Percentiles rank a stretch among this genome's conserved stretches.
Conservation (phyloP, 2,888 invertebrate genomes). For the Ectobius pallidus region DNA sequence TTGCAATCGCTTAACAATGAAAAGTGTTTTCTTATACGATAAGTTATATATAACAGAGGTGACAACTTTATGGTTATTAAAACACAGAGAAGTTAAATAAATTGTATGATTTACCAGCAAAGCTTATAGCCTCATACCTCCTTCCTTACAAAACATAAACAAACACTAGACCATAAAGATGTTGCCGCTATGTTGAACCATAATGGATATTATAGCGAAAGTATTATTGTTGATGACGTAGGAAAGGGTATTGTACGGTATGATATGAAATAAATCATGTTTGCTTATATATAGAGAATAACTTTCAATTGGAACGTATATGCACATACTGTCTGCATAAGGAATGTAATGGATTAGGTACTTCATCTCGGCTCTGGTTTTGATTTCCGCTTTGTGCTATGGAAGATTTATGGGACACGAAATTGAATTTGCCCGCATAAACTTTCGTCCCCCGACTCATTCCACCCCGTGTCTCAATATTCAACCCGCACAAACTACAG, state of each 20-base stretch:
- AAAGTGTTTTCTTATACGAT: no score
- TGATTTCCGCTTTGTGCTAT: constrained; percentile 27
- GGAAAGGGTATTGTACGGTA: neutral
- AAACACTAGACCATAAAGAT: no score
- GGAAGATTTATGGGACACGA: constrained; percentile 26
- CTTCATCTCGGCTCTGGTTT: constrained; percentile 24
- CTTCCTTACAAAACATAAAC: no score
- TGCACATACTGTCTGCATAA: neutral
- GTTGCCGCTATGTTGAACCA: no score
- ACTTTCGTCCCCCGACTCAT: constrained; percentile 19
- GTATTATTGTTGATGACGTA: no score
- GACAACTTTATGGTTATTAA: no score
- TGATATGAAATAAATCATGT: neutral
- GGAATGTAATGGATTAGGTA: constrained; percentile 23
- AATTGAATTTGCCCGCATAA: constrained; percentile 29
- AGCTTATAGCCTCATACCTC: no score
- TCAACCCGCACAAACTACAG: neutral
- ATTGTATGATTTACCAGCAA: no score
- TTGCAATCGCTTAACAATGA: no score
- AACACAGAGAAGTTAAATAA: no score
- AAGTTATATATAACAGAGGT: no score
- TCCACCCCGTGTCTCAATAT: constrained; percentile 7
- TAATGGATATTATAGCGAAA: no score
- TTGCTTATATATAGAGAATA: neutral
- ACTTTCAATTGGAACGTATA: neutral